These are phyloP conservation scores for Eidolon dupreanum DNA, from an alignment of 2,797 vertebrate species.

Conservation along the genomic window DNA sequence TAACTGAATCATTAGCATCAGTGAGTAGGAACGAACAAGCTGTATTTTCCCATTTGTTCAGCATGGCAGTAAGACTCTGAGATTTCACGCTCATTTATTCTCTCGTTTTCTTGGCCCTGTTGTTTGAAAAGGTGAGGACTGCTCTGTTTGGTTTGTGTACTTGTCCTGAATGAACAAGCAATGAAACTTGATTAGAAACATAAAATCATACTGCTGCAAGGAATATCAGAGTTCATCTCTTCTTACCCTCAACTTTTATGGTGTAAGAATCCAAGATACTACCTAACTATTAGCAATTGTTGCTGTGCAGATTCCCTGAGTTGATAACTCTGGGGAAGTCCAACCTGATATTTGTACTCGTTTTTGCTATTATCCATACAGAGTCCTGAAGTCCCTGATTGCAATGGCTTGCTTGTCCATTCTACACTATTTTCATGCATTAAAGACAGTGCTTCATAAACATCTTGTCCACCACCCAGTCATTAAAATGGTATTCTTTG, in stretches of 20 bases:
- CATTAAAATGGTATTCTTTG: background rate
- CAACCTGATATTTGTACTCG: background rate
- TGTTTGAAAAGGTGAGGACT: slow-evolving; percentile 48
- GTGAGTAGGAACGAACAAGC: slow-evolving; percentile 12
- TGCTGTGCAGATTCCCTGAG: background rate
- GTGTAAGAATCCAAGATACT: background rate
- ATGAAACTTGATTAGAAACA: slow-evolving; percentile 37
- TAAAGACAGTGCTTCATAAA: background rate
- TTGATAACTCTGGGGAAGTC: background rate
- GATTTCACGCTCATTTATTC: slow-evolving; percentile 10
- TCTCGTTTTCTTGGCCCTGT: background rate
- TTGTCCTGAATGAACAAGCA: slow-evolving; percentile 42
- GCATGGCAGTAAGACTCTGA: background rate
- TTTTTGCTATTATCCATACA: background rate
- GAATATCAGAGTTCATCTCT: background rate
- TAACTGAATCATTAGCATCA: slow-evolving; percentile 59
- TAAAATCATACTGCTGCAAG: slow-evolving; percentile 6
- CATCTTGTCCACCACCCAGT: background rate
- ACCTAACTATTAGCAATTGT: background rate
- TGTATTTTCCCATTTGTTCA: slow-evolving; percentile 55
- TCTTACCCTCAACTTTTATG: slow-evolving; percentile 3
- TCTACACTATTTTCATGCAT: background rate
- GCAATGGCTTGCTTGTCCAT: background rate
- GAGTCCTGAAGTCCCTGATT: background rate
- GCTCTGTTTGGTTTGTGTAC: slow-evolving; percentile 49